Evolutionary conservation across 2,113 vertebrate species (phyloP), one percentile per base, ranked within the genome.

Genomic region (Austrofundulus limnaeus): DNA sequence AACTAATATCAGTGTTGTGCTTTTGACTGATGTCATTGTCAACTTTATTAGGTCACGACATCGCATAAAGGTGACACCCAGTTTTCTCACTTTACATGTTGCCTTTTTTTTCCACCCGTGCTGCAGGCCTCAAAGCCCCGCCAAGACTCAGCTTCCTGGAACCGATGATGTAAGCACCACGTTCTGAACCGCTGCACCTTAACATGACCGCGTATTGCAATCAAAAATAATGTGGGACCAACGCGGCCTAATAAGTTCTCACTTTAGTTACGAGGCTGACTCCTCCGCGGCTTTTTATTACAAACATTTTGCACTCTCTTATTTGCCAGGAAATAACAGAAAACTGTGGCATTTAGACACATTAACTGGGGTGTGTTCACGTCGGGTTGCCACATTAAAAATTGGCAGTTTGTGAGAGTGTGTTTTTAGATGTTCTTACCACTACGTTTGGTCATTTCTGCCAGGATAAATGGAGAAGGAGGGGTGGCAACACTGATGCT

Each of bases 381-480:
- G 71, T 74, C 66, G 70, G 11, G 72, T 64, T n/a, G 51, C 49
- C 57, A 56, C 64, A 71, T 75, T 76, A 76, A 43, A n/a, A 57
- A 59, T 28, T 7, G 68, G 48, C 61, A 65, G 60, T 78, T 41
- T 34, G 42, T 45, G 20, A 21, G 46, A 57, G 57, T 51, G 66
- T 49, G 67, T 62, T 69, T 34, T 58, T 61, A 62, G 9, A 54
- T 13, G 23, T 75, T 80, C 82, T 84, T 83, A 76, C 67, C 76
- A 17, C 34, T 53, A 39, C 57, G 42, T 76, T 79, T 81, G 85
- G 88, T 87, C 85, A 88, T 85, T 87, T 81, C 76, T 66, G 59
- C 31, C 11, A 76, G 75, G 72, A 80, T 77, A 67, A 80, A 87
- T 77, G 75, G 72, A 45, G 38, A 21, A 72, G 82, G 78, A 82